Conservation (phyloP, 2,888 invertebrate species). For the Nymphalis urticae region DNA sequence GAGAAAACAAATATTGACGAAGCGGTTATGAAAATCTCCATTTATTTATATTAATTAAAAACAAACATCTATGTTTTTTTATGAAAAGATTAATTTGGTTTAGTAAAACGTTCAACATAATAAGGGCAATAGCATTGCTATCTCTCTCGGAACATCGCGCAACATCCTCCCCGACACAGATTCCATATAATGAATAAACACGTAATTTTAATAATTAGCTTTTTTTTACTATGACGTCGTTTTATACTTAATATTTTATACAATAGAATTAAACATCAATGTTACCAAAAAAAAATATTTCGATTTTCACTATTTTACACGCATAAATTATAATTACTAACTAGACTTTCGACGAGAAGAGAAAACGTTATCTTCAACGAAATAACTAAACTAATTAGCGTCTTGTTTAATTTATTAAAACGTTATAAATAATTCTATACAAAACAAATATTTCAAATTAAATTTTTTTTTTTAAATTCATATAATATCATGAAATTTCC, state of each 20-base stretch:
- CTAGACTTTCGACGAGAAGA: neutral
- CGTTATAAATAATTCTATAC: neutral
- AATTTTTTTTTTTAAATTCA: neutral
- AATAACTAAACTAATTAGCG: conserved; percentile 6
- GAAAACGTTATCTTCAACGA: conserved; percentile 2
- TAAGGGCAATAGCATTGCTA: neutral
- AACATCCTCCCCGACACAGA: conserved; percentile 3
- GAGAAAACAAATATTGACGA: no score
- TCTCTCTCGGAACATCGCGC: neutral
- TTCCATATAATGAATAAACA: neutral
- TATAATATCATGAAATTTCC: neutral
- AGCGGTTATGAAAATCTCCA: no score
- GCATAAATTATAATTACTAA: conserved; percentile 9
- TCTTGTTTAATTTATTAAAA: neutral
- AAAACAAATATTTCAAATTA: conserved; percentile 1
- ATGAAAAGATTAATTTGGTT: neutral
- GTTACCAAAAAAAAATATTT: neutral
- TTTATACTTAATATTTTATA: no score
- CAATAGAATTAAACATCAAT: no score
- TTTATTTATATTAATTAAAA: neutral
- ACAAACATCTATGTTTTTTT: neutral
- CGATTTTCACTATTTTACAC: neutral
- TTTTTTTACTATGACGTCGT: no score
- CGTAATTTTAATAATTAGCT: no score
- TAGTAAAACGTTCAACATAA: neutral